Base-by-base conservation (phyloP, 92 coral and sea anemone genomes). In the Porites evermanni region DNA sequence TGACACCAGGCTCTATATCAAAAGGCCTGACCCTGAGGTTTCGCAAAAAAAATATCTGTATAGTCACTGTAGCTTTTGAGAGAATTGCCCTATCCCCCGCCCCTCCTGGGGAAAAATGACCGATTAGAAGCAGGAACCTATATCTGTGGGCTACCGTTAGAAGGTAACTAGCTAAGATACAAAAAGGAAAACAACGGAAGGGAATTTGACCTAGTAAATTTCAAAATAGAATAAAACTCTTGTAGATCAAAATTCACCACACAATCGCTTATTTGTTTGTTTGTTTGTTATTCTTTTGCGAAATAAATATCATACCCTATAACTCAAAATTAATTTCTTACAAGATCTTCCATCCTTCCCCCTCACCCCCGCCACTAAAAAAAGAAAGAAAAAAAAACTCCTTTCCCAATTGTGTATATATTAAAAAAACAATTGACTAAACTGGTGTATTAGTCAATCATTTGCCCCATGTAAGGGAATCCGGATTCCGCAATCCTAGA, bases 211-310 rank as follows among this genome's bases (percentile, higher is more conserved):
- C 38, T 2, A 2, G 38, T 29, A 29, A 29, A 29, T 29, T 29
- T 29, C 1, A 29, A 29, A 29, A 29, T 67, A 19, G 72, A 12
- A 44, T 11, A 70, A 14, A 70, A 70, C 75, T 70, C 54, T 70
- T 70, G 75, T 2, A 44, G 75, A 70, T 70, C 75, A 70, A 70
- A 26, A 70, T 70, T 70, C 75, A 32, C 75, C 47, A 70, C 54
- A 70, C 75, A 70, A 70, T 70, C 47, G 75, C 38, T 29, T 29
- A 29, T 29, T 29, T 29, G 3, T 29, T 29, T 29, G 38, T 29
- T 29, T 1, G 38, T 29, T 29, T 29, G 38, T 29, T 29, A 1
- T 29, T 29, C 38, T 29, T 29, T 29, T 29, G 38, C 38, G 38
- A 29, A 29, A 29, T 29, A 29, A 29, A 29, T 29, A 29, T 29